A percentile compares a stretch with the other conserved stretches of the same genome.
Evolutionary conservation across 2,888 invertebrate genomes (phyloP).

Genomic region (Andricus quercusramuli): DNA sequence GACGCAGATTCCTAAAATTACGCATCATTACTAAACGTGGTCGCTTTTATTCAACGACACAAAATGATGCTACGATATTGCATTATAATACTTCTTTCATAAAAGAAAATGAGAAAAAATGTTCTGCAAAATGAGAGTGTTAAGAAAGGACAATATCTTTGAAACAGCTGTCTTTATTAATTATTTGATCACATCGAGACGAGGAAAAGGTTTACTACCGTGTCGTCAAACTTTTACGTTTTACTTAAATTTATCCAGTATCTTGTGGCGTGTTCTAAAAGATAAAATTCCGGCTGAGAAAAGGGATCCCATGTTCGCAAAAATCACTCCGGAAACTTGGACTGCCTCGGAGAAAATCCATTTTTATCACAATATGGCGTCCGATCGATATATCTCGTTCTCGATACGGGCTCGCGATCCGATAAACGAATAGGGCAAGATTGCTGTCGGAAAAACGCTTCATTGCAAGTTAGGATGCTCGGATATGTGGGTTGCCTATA

Average conservation of each 20-base stretch:
- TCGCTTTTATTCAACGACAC: background rate
- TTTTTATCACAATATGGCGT: conserved; percentile 58
- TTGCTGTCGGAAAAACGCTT: conserved; percentile 51
- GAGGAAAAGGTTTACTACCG: too few relatives aligned
- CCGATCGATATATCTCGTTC: conserved; percentile 61
- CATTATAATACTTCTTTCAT: background rate
- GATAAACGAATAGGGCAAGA: conserved; percentile 63
- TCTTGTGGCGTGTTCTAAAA: background rate
- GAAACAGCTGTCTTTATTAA: too few relatives aligned
- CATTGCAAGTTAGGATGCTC: conserved; percentile 11
- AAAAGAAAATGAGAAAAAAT: background rate
- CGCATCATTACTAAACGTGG: background rate
- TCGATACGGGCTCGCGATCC: conserved; percentile 57
- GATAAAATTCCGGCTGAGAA: conserved; percentile 14
- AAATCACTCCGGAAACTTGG: conserved; percentile 34
- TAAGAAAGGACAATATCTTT: background rate
- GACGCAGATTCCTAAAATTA: conserved; percentile 5
- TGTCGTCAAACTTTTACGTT: too few relatives aligned
- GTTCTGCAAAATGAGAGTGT: background rate
- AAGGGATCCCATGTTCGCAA: conserved; percentile 3
- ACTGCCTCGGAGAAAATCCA: conserved; percentile 58
- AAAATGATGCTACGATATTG: background rate
- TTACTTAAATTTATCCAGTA: background rate
- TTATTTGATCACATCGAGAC: too few relatives aligned
- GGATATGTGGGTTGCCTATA: background rate